Conservation (phyloP, 2,113 vertebrate species). For the Natator depressus region DNA sequence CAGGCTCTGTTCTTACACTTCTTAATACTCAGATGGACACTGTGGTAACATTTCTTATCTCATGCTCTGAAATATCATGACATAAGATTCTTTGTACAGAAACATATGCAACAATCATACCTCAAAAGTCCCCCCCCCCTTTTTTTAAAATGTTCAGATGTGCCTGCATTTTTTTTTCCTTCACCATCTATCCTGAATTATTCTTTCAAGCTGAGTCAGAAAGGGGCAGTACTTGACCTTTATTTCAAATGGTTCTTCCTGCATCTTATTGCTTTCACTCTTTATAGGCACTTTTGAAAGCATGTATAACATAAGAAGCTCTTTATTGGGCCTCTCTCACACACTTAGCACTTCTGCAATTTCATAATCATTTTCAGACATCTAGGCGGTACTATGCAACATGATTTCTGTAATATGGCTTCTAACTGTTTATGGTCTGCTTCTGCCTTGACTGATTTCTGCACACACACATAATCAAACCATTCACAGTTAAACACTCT, state of each 20-base stretch:
- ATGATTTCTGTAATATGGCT: not conserved
- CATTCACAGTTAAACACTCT: not conserved
- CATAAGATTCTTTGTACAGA: not conserved
- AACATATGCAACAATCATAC: not conserved
- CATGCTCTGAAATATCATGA: accelerated
- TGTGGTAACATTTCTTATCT: not conserved
- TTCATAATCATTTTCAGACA: not conserved
- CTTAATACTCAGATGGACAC: not conserved
- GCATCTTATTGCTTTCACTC: not conserved
- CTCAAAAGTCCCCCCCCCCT: not conserved
- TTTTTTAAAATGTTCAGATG: not conserved
- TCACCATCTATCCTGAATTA: not conserved
- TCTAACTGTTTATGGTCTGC: not conserved
- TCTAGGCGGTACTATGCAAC: not conserved
- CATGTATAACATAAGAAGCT: not conserved
- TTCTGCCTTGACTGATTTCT: not conserved
- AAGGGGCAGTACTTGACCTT: not conserved
- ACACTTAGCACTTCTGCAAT: not conserved
- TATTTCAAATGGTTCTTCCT: not conserved
- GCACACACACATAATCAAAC: not conserved
- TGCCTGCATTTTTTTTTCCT: not conserved
- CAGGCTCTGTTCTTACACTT: not conserved
- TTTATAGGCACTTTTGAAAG: not conserved
- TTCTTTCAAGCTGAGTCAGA: not conserved
- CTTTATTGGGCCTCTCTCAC: not conserved